phyloP scores from a whole-genome alignment of 2,113 vertebrate species.

The Chionomys nivalis region DNA sequence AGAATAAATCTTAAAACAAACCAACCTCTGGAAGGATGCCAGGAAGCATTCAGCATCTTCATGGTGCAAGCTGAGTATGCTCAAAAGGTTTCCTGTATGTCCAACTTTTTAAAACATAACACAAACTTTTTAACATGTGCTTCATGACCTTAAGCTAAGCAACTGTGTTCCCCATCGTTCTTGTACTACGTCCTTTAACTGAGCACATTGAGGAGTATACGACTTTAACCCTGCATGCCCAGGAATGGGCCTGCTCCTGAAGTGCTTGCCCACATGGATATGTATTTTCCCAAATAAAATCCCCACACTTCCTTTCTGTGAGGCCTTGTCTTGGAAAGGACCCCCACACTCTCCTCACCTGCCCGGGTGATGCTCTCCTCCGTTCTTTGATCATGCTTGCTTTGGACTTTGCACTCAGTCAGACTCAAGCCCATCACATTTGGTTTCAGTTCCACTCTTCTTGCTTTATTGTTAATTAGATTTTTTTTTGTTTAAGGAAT shows the following conservation, averaged over 20 bases:
- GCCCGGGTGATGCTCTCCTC: not conserved
- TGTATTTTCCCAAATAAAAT: too few species aligned
- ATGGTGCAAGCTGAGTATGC: not conserved
- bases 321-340: not conserved
- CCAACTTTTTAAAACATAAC: too few species aligned
- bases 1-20: not conserved
- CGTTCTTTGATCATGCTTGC: too few species aligned
- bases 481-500: not conserved
- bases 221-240: not conserved
- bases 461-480: not conserved
- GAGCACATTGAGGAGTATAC: not conserved
- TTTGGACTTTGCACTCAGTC: not conserved
- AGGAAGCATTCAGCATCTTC: not conserved
- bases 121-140: not conserved
- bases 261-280: not conserved
- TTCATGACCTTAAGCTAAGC: not conserved
- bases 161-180: not conserved
- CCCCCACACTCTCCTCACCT: not conserved
- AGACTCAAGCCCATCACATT: not conserved
- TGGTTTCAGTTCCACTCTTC: not conserved
- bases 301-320: not conserved
- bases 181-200: not conserved
- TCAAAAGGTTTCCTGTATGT: not conserved
- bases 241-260: not conserved
- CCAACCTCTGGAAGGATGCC: not conserved